Conservation (phyloP, 2,888 invertebrate genomes). For the Drosophila anomalipes region DNA sequence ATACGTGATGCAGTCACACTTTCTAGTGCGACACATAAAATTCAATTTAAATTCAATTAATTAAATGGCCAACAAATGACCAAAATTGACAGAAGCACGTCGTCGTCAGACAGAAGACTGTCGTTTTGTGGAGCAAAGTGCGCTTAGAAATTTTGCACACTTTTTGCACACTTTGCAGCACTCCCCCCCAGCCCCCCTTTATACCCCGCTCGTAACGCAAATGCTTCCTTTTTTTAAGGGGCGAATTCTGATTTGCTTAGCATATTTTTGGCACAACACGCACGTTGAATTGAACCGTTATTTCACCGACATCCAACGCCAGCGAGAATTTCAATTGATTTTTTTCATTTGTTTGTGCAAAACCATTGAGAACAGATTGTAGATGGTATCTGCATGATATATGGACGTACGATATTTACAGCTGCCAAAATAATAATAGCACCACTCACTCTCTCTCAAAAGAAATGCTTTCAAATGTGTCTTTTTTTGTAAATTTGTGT, state of each 20-base stretch:
- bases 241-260: slow-evolving; percentile 6
- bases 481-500: neutral
- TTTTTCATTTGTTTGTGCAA: slow-evolving; percentile 16
- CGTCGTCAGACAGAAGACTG: slow-evolving; percentile 29
- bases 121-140: slow-evolving; percentile 68
- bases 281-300: slow-evolving; percentile 65
- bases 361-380: slow-evolving; percentile 54
- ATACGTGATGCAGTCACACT: slow-evolving; percentile 69
- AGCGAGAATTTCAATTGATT: slow-evolving; percentile 69
- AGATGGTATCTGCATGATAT: slow-evolving; percentile 73
- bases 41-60: slow-evolving; percentile 59
- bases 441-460: neutral
- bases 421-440: neutral
- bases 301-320: slow-evolving; percentile 66
- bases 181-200: neutral
- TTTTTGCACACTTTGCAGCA: slow-evolving; percentile 4
- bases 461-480: neutral
- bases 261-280: slow-evolving; percentile 50
- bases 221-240: slow-evolving; percentile 41
- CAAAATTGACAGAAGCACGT: slow-evolving; percentile 64
- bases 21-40: slow-evolving; percentile 66
- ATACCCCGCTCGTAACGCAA: neutral
- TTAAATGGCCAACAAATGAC: slow-evolving; percentile 51
- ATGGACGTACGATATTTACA: slow-evolving; percentile 28
- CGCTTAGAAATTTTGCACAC: slow-evolving; percentile 54